These are phyloP conservation scores for Thaumetopoea pityocampa DNA, from an alignment of 1,140 invertebrate genomes.

Conservation along the genomic window DNA sequence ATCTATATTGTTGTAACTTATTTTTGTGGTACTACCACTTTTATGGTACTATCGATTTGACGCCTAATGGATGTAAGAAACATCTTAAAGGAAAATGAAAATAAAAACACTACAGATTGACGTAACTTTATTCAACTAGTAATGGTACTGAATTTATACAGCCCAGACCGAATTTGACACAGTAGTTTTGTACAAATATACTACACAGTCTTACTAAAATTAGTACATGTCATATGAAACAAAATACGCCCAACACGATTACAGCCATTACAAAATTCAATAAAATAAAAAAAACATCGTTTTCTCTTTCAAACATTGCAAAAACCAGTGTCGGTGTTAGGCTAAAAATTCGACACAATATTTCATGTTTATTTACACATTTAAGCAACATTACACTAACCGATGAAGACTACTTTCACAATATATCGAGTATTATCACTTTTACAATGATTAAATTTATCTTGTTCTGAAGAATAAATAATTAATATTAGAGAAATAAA, in stretches of 20 bases:
- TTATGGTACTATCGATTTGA: background rate
- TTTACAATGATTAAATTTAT: too few species aligned
- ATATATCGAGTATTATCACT: too few species aligned
- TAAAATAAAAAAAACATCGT: constrained; percentile 14
- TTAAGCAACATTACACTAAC: constrained; percentile 23
- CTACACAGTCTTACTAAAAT: too few species aligned
- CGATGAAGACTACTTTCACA: too few species aligned
- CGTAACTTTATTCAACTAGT: constrained; percentile 40
- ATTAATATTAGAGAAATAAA: too few species aligned
- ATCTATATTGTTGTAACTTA: too few species aligned
- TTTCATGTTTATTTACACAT: constrained; percentile 28
- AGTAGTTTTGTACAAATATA: constrained; percentile 13
- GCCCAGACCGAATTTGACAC: constrained; percentile 42
- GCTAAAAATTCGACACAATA: constrained; percentile 26
- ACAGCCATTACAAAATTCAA: constrained; percentile 11
- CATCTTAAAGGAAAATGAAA: too few species aligned
- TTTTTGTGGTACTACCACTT: background rate
- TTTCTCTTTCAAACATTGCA: constrained; percentile 18
- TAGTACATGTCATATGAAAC: too few species aligned
- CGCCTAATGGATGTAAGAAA: too few species aligned
- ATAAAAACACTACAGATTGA: constrained; percentile 14
- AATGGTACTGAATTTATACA: constrained; percentile 44
- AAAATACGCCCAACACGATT: background rate
- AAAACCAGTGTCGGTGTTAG: constrained; percentile 10
- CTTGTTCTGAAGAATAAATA: too few species aligned